Evolutionary conservation across 1,140 invertebrate genomes (phyloP), one percentile per base, ranked within the genome.

Genomic region (Leptestheria dahalacensis): DNA sequence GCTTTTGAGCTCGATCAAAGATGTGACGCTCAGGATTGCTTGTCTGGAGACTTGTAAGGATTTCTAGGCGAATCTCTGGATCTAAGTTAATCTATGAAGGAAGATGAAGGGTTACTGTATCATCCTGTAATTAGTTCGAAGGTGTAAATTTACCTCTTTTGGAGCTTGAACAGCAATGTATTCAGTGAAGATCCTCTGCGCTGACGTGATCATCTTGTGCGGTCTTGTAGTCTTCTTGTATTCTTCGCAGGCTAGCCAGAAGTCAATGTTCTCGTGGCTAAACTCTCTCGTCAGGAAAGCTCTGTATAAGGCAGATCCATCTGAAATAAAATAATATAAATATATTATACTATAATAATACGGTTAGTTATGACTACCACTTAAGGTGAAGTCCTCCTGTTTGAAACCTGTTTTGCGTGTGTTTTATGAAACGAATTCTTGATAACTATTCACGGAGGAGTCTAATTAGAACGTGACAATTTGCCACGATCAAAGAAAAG

Each of bases 201-300:
- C 77, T 64, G 74, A 72, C 0, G 69, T 61, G 3, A 64, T 58
- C 59, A 77, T 63, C 65, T 80, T 79, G 63, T 70, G 64, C 28
- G 66, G 63, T 61, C 69, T 69, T 61, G 56, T 65, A 61, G 57
- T 66, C 62, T 73, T 73, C 67, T 75, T 73, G 69, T 74, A 81
- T 47, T 81, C 76, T 66, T 81, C 79, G 66, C 78, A 77, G 1
- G 77, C 79, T 11, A 79, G 65, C 79, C 79, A 81, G 64, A 81
- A 81, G 62, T 81, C 79, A 23, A 82, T 70, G 65, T 81, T 81
- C 65, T 81, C 79, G 62, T 81, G 78, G 67, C 77, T 78, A 64
- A 77, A 79, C 65, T 82, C 79, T 0, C 77, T 73, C 59, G 74
- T 71, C 2, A 81, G 67, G 63, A 80, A 81, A 9, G 76, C 76